Percentiles rank a stretch among this genome's conserved stretches.
These are phyloP conservation scores for Aspidiotus destructor DNA, from an alignment of 2,888 invertebrate genomes.

Conservation along the genomic window DNA sequence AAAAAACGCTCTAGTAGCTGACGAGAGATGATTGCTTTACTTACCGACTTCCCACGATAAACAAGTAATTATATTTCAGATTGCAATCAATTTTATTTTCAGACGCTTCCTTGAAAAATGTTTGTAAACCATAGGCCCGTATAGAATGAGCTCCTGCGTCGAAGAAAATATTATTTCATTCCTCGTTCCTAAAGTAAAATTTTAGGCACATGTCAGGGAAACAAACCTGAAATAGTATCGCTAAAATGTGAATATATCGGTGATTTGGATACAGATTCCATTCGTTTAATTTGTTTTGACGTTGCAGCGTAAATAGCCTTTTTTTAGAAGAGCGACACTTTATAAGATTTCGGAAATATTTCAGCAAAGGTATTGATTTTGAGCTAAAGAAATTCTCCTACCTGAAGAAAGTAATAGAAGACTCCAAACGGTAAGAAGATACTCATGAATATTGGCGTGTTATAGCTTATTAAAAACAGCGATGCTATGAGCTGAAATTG, in stretches of 20 bases:
- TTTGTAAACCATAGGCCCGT: slow-evolving; percentile 70
- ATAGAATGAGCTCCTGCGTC: slow-evolving; percentile 59
- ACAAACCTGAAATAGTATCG: slow-evolving; percentile 80
- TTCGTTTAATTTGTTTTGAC: slow-evolving; percentile 82
- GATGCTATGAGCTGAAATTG: slow-evolving; percentile 68
- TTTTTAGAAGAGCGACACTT: slow-evolving; percentile 13
- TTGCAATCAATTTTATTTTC: slow-evolving; percentile 84
- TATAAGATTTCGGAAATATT: too few relatives aligned
- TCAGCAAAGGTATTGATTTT: too few relatives aligned
- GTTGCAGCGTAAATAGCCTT: slow-evolving; percentile 91
- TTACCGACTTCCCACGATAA: slow-evolving; percentile 74
- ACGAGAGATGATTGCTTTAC: background rate
- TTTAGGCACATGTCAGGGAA: too few relatives aligned
- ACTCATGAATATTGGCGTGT: slow-evolving; percentile 70
- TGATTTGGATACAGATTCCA: slow-evolving; percentile 87
- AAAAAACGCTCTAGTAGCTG: background rate
- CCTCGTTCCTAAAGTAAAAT: too few relatives aligned
- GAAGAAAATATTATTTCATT: slow-evolving; percentile 7
- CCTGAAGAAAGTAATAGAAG: slow-evolving; percentile 70
- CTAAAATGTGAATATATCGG: slow-evolving; percentile 96
- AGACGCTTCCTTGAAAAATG: slow-evolving; percentile 78
- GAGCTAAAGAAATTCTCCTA: slow-evolving; percentile 34
- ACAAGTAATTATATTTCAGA: slow-evolving; percentile 85
- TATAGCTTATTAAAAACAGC: slow-evolving; percentile 72
- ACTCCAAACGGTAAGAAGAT: slow-evolving; percentile 70